Evolutionary conservation across 2,113 vertebrate species (phyloP).

Genomic region (Clinocottus analis): DNA sequence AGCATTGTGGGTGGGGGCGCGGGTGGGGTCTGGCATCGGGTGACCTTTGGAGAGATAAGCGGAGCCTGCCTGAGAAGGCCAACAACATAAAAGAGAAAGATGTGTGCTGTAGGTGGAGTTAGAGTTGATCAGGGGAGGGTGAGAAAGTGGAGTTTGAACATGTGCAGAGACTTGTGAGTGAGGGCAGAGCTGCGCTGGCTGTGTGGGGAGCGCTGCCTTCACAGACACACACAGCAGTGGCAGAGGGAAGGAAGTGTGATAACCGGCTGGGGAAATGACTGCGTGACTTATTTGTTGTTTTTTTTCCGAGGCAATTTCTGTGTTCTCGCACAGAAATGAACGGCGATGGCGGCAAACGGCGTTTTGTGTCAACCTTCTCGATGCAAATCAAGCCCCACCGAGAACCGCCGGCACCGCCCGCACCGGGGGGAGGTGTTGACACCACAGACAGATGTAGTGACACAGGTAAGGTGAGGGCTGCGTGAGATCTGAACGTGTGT

Average conservation of each 20-base stretch:
- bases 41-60: conserved; percentile 39
- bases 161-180: conserved; percentile 41
- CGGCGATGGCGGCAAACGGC: conserved; percentile 52
- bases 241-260: conserved; percentile 65
- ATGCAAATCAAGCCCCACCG: conserved; percentile 64
- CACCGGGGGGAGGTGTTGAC: neutral
- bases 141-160: conserved; percentile 19
- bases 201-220: neutral
- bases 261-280: conserved; percentile 72
- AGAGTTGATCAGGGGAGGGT: conserved; percentile 47
- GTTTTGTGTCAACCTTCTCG: conserved; percentile 81
- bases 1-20: neutral
- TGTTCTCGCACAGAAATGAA: conserved; percentile 59
- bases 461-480: conserved; percentile 75
- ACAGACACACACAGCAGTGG: neutral
- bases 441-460: conserved; percentile 1
- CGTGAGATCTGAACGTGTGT: neutral
- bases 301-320: neutral
- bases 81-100: conserved; percentile 26
- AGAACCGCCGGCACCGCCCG: neutral
- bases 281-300: conserved; percentile 45
- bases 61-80: neutral
- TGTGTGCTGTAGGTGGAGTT: conserved; percentile 68
- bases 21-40: neutral
- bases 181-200: conserved; percentile 31